Evolutionary conservation across 2,888 invertebrate species (phyloP).

Genomic region (Dryadula phaetusa): DNA sequence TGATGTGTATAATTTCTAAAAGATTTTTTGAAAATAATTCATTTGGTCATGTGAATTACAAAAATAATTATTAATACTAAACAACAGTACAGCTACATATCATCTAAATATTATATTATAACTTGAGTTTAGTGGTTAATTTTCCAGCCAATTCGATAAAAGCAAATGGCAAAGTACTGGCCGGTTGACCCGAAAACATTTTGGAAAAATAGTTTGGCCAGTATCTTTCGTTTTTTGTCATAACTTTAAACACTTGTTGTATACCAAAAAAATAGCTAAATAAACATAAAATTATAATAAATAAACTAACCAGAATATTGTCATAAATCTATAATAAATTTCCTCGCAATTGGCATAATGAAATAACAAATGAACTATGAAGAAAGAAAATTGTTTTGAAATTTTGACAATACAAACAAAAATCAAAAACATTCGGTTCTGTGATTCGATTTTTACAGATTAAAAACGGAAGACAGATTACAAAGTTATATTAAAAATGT

Average conservation of each 20-base stretch:
- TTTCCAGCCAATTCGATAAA: conserved; percentile 44
- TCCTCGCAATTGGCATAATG: conserved; percentile 65
- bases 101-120: conserved; percentile 7
- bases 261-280: background rate
- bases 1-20: no score
- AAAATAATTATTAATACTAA: background rate
- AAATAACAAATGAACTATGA: conserved; percentile 69
- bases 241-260: conserved; percentile 6
- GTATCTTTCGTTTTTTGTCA: conserved; percentile 12
- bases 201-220: conserved; percentile 32
- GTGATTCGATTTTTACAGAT: background rate
- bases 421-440: conserved; percentile 56
- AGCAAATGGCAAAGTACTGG: conserved; percentile 31
- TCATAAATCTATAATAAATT: conserved; percentile 53
- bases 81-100: background rate
- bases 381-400: conserved; percentile 53
- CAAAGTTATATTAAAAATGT: background rate
- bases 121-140: conserved; percentile 11
- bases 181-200: conserved; percentile 30
- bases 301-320: conserved; percentile 54
- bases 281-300: conserved; percentile 41
- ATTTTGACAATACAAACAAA: conserved; percentile 50
- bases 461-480: conserved; percentile 1
- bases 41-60: background rate
- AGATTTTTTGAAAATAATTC: background rate